Percentiles rank a stretch among this genome's conserved stretches.
Conservation (phyloP, 2,113 vertebrate species). For the Lepisosteus oculatus region DNA sequence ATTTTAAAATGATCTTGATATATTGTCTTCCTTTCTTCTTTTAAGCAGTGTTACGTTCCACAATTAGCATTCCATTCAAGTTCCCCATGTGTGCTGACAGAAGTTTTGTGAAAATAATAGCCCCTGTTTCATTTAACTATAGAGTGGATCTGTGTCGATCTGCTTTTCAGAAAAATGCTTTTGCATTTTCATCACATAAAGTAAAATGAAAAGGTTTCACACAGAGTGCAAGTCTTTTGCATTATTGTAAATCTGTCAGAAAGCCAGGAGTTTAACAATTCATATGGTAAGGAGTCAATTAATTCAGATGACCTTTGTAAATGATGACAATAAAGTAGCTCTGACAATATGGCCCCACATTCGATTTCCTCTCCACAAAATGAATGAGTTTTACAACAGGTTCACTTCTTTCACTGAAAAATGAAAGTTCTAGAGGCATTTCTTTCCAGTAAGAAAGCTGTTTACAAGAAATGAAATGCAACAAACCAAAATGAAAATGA, state of each 20-base stretch:
- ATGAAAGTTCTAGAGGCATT: constrained; percentile 45
- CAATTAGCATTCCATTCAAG: background rate
- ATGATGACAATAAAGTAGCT: constrained; percentile 55
- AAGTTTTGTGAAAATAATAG: constrained; percentile 6
- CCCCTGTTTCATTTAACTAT: constrained; percentile 2
- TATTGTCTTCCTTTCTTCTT: background rate
- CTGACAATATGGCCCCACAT: constrained; percentile 52
- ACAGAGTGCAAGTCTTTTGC: background rate
- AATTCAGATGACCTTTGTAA: constrained; percentile 67
- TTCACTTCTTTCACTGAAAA: constrained; percentile 51
- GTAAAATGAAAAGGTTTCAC: background rate
- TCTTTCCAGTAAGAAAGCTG: background rate
- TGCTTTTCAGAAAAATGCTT: background rate
- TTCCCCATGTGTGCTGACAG: background rate
- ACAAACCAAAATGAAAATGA: background rate
- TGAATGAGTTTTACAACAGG: constrained; percentile 56
- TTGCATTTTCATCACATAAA: background rate
- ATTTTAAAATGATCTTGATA: background rate
- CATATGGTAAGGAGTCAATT: constrained; percentile 55
- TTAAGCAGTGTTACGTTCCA: background rate
- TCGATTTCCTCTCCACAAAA: constrained; percentile 53
- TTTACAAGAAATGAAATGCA: background rate
- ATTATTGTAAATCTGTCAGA: constrained; percentile 24
- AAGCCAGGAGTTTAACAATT: constrained; percentile 45
- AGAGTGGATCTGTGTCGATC: background rate